Percentiles rank a stretch among this genome's conserved stretches.
Conservation (phyloP, 2,113 vertebrate genomes). For the Hippocampus mohnikei region DNA sequence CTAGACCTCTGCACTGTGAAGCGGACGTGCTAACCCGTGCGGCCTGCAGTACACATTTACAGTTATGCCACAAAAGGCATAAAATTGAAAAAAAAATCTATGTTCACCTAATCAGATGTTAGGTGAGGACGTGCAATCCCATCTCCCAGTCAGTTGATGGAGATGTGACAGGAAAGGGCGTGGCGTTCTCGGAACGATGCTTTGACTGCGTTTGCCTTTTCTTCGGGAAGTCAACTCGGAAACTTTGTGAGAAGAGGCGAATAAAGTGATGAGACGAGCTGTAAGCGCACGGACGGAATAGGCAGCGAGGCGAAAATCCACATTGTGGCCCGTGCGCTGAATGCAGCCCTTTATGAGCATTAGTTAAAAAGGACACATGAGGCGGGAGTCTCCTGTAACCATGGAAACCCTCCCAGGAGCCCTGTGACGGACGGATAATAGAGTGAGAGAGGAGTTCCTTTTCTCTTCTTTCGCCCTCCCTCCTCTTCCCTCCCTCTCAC, state of each 20-base stretch:
- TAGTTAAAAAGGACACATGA: constrained; percentile 74
- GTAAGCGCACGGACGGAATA: constrained; percentile 30
- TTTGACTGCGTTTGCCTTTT: background rate
- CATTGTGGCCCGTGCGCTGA: constrained; percentile 68
- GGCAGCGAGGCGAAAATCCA: constrained; percentile 31
- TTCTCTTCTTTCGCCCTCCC: constrained; percentile 60
- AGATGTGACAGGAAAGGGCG: constrained; percentile 10
- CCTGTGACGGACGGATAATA: constrained; percentile 71
- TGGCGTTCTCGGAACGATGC: background rate
- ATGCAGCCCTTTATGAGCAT: constrained; percentile 73
- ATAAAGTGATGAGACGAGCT: constrained; percentile 23
- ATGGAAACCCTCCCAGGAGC: constrained; percentile 71
- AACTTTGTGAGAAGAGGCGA: constrained; percentile 9
- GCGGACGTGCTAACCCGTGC: too few relatives aligned
- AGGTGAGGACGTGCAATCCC: background rate
- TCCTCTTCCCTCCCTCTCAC: constrained; percentile 50
- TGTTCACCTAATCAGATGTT: background rate
- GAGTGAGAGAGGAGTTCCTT: constrained; percentile 71
- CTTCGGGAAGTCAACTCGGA: background rate
- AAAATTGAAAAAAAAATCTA: background rate
- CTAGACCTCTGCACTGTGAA: too few relatives aligned
- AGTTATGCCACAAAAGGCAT: too few relatives aligned
- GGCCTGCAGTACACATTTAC: too few relatives aligned
- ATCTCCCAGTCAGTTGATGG: background rate
- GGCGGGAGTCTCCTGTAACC: constrained; percentile 71